Evolutionary conservation across 1,140 invertebrate species (phyloP), one percentile per base, ranked within the genome.

Genomic region (Dendroctonus ponderosae): DNA sequence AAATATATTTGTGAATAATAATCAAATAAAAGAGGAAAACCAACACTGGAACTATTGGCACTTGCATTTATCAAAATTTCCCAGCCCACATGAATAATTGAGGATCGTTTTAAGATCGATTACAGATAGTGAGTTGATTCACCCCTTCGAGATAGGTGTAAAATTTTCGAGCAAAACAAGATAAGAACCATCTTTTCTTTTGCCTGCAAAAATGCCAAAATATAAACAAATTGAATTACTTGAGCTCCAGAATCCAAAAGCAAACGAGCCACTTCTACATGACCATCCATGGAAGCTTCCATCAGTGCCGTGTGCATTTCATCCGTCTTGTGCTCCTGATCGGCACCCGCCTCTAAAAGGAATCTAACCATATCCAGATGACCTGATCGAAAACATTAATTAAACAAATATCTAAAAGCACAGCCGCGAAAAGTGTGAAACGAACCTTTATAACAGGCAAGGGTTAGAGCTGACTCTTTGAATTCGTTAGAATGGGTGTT

Each of bases 271-370:
- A 73, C 96, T 81, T 99, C 95, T 0, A 99, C 89, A 80, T 99
- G 97, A 3, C 97, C 97, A 82, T 99, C 97, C 97, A 99, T 99
- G 40, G 95, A 97, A 26, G 97, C 97, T 81, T 99, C 97, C 96
- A 99, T 99, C 3, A 99, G 82, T 37, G 97, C 97, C 2, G 97
- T 99, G 81, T 99, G 97, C 96, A 99, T 98, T 82, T 99, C 97
- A 80, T 99, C 96, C 0, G 96, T 97, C 83, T 97, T 97, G 83
- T 98, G 94, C 82, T 98, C 95, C 81, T 96, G 89, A 80, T 97
- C 93, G 26, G 96, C 94, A 70, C 96, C 95, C 71, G 93, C 91
- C 72, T 94, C 93, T 57, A 99, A 79, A 64, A 99, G 84, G 79
- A 96, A 96, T 62, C 94, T 86, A n/a, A 93, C 96, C 73, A 73